These are phyloP conservation scores for Protosalanx chinensis DNA, from an alignment of 2,797 vertebrate species.

Conservation along the genomic window DNA sequence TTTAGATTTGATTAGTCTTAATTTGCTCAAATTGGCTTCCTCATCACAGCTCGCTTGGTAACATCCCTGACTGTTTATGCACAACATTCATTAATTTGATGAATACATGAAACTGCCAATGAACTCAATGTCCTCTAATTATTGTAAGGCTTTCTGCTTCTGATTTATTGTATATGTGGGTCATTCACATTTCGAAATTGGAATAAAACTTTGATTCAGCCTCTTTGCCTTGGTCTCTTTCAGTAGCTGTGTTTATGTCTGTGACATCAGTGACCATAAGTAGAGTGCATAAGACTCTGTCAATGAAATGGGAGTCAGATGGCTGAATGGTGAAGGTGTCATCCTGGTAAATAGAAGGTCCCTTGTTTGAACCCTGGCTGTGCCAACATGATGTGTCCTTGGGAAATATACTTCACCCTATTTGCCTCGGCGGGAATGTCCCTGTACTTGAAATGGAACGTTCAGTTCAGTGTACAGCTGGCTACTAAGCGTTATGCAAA, in stretches of 20 bases:
- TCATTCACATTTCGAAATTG: constrained; percentile 35
- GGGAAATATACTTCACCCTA: too few species aligned
- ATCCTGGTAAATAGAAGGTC: too few species aligned
- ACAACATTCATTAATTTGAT: not conserved
- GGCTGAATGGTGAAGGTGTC: too few species aligned
- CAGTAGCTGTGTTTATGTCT: constrained; percentile 23
- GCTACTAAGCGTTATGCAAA: not conserved
- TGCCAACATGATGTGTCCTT: too few species aligned
- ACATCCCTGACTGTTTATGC: constrained; percentile 7
- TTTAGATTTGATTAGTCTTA: constrained; percentile 10
- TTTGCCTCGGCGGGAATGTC: too few species aligned
- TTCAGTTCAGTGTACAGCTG: not conserved
- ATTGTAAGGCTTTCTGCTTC: too few species aligned
- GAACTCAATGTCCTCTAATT: not conserved
- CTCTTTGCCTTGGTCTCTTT: constrained; percentile 18
- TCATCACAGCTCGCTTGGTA: constrained; percentile 22
- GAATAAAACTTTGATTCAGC: constrained; percentile 59
- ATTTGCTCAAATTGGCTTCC: constrained; percentile 23
- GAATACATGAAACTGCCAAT: not conserved
- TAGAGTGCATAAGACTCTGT: constrained; percentile 23
- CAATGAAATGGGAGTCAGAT: not conserved
- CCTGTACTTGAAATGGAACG: not conserved
- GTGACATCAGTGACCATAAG: constrained; percentile 16
- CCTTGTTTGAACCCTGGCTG: too few species aligned
- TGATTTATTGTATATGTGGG: not conserved